Base-by-base conservation (phyloP, 2,113 vertebrate genomes). In the Carettochelys insculpta region DNA sequence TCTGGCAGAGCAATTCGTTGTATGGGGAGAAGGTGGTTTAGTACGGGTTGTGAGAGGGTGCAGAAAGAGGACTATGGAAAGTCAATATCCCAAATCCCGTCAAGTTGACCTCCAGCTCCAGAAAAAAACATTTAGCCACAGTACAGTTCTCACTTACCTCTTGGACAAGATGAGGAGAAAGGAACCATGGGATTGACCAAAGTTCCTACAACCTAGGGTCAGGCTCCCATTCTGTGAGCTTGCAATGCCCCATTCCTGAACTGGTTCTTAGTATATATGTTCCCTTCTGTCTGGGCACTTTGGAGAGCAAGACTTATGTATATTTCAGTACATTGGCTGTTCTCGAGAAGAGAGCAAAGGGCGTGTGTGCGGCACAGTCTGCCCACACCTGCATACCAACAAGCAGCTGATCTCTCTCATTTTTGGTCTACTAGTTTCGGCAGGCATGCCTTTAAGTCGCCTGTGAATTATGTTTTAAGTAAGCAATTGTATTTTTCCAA, bases 351-450 rank as follows among this genome's bases (percentile, higher is more conserved):
- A 89, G 34, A 50, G 6, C 43, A 41, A 11, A 3, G 1, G 10
- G 11, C 38, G 2, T 1, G 10, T 8, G 48, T 24, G 34, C 1
- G 6, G 54, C 54, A 83, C 51, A 31, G 47, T 3, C 52, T 20
- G 22, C 10, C 58, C 56, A 38, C 41, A 73, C 3, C 48, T 88
- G 0, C 9, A 34, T 83, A 27, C 19, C 29, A 80, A 90, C 58
- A 0, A 50, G 43, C 86, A 58, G 91, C 71, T 77, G 48, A 22
- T n/a, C 34, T 82, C 1, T 47, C 75, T 82, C 38, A 24, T 79
- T 81, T 89, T 82, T 68, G 80, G 31, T 84, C 68, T 48, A 75
- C 6, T 68, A 93, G 53, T 78, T 88, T 85, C 89, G 41, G 5
- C 43, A 54, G 8, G 54, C 50, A 47, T 90, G 77, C 50, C 73